Evolutionary conservation across 2,113 vertebrate species (phyloP).

Genomic region (Oryzias javanicus): DNA sequence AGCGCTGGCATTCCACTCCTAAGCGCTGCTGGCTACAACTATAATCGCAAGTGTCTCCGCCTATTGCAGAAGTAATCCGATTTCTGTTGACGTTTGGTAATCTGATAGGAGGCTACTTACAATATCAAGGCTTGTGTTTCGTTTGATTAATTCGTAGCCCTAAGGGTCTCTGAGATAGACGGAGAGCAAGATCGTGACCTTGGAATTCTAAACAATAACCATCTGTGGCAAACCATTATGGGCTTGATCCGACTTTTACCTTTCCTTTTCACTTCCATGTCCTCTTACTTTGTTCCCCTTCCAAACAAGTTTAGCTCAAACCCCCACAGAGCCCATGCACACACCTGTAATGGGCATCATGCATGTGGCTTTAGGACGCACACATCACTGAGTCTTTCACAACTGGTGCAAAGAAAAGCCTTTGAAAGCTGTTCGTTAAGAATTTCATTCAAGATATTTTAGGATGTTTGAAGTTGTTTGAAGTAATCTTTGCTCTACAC

Average conservation of each 20-base stretch:
- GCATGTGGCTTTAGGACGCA: conserved; percentile 28
- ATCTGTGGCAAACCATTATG: conserved; percentile 88
- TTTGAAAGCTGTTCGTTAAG: too few species aligned
- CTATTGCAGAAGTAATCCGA: conserved; percentile 60
- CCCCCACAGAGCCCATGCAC: conserved; percentile 19
- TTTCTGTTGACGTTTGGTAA: conserved; percentile 63
- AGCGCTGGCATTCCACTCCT: conserved; percentile 21
- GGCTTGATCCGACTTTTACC: conserved; percentile 40
- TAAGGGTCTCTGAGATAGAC: conserved; percentile 74
- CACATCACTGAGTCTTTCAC: conserved; percentile 50
- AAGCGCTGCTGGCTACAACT: conserved; percentile 46
- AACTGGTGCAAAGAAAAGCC: conserved; percentile 35
- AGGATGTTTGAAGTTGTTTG: too few species aligned
- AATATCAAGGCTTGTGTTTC: conserved; percentile 71
- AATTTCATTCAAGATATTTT: too few species aligned
- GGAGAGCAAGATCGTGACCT: conserved; percentile 83
- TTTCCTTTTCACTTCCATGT: conserved; percentile 60
- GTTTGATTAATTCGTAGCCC: conserved; percentile 78
- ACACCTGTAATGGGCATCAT: conserved; percentile 57
- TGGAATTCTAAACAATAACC: conserved; percentile 96
- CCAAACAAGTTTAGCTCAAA: conserved; percentile 24
- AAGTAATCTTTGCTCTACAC: too few species aligned
- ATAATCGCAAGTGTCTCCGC: conserved; percentile 64
- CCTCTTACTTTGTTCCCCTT: conserved; percentile 32
- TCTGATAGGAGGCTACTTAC: conserved; percentile 76